Evolutionary conservation across 2,113 vertebrate species (phyloP), one percentile per base, ranked within the genome.

Genomic region (Edolisoma coerulescens): DNA sequence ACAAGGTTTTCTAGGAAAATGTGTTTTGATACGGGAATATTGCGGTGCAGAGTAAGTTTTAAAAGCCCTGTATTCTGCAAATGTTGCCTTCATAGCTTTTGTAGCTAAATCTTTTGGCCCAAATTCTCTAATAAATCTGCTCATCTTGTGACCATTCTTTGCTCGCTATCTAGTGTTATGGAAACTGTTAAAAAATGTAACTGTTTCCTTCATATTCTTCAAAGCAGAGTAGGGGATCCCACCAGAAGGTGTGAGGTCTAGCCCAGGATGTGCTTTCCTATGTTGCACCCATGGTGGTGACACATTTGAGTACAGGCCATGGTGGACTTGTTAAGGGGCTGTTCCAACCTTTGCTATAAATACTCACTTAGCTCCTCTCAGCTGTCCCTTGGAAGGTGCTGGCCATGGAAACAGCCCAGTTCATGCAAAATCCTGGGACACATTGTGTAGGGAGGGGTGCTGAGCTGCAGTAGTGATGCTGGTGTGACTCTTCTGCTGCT

Each of bases 181-280:
- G 41, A 86, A 90, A 54, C 20, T 35, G 24, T n/a, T 52, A 26
- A 24, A 68, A 90, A 96, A 60, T 67, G 26, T 37, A 47, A 17
- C 24, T 63, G 8, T 71, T 88, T 63, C 20, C 20, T 45, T 75
- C 54, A 8, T 64, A 24, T 47, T 64, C 47, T 60, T 59, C 57
- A 52, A 73, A 68, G 49, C 7, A 4, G 30, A 63, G 27, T 13
- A 59, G 17, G 11, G 16, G 73, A 20, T 68, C 37, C 44, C 39
- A 54, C 6, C 8, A 4, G 33, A n/a, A 65, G 28, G 5, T 27
- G 37, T 4, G 4, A 53, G 42, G 13, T 52, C 44, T 32, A 61
- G 54, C 24, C 10, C 3, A 0, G n/a, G 8, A 4, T 24, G 5
- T 28, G 26, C 8, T 76, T 86, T 67, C 13, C 35, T 0, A 0